Base-by-base conservation (phyloP, 2,888 invertebrate species). In the Coelinius sp. region DNA sequence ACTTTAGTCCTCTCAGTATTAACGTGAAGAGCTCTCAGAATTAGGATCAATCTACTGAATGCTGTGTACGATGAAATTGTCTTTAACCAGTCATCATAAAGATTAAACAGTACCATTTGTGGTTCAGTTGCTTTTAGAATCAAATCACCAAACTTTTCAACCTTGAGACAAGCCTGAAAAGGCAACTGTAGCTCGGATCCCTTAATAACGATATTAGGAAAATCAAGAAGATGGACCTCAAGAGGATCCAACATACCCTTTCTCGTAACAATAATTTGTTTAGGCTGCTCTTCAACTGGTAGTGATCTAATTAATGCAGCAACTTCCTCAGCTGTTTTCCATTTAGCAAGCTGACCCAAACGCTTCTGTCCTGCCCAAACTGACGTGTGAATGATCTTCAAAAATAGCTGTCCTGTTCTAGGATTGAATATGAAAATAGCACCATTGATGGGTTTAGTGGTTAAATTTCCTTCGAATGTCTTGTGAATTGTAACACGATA, bases 291-390 rank as follows among this genome's bases (percentile, higher is more conserved):
- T 89, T 99, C 99, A 3, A 99, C 99, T 0, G 99, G 99, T 77
- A 99, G 89, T 0, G 99, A 99, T 52, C 99, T 93, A 92, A 99
- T 99, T 82, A 99, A 89, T 35, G 99, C 99, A 0, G 99, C 99
- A 14, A 99, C 99, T 94, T 99, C 99, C 90, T 99, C 99, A 65
- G 99, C 99, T 0, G 99, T 99, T 89, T 99, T 99, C 99, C 99
- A 99, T 89, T 99, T 99, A 8, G 99, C 99, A 88, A 99, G 91
- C 91, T 97, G 98, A 83, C 98, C 98, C 6, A 99, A 91, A 95
- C 99, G 99, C 89, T 99, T 99, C 89, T 99, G 99, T 46, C 99
- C 99, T 0, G 99, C 99, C 99, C 99, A 99, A 59, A 99, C 99
- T 4, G 98, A 98, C 0, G 99, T 99, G 89, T 99, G 99, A 88